Percentiles rank a stretch among this genome's conserved stretches.
Conservation (phyloP, 64 coral and sea anemone species). For the Stichodactyla mertensii region DNA sequence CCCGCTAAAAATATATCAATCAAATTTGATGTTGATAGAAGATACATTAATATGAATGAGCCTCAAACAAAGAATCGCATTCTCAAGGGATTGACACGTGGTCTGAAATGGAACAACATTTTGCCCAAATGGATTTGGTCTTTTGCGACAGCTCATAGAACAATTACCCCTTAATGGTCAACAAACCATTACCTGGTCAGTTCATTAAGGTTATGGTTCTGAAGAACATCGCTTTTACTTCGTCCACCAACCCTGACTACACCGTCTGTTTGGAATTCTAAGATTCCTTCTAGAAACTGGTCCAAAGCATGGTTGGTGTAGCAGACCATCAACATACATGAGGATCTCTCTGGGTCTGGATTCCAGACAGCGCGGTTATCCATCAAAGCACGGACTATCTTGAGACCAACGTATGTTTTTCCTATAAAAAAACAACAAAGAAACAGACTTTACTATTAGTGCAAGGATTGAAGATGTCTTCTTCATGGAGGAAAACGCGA, state of each 20-base stretch:
- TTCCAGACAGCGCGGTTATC: conserved; percentile 60
- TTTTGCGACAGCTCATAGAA: no score
- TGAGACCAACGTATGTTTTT: conserved; percentile 89
- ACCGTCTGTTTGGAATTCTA: conserved; percentile 42
- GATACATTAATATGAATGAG: no score
- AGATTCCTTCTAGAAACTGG: conserved; percentile 83
- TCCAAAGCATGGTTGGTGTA: conserved; percentile 96
- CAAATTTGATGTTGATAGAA: no score
- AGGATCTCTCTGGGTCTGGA: not conserved
- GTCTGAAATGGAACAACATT: no score
- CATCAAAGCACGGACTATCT: conserved; percentile 70
- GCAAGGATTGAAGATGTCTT: not conserved
- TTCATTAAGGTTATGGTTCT: conserved; percentile 41
- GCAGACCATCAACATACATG: conserved; percentile 78
- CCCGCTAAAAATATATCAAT: no score
- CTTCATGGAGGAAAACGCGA: no score
- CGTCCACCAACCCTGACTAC: conserved; percentile 65
- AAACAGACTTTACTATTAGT: no score
- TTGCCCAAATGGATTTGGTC: no score
- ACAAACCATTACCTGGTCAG: not conserved
- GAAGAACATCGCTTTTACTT: conserved; percentile 51
- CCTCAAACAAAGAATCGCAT: no score
- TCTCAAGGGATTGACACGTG: no score
- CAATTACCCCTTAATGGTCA: not conserved
- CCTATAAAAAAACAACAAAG: conserved; percentile 19